These are phyloP conservation scores for Platysteira castanea DNA, from an alignment of 2,113 vertebrate genomes.

Conservation along the genomic window DNA sequence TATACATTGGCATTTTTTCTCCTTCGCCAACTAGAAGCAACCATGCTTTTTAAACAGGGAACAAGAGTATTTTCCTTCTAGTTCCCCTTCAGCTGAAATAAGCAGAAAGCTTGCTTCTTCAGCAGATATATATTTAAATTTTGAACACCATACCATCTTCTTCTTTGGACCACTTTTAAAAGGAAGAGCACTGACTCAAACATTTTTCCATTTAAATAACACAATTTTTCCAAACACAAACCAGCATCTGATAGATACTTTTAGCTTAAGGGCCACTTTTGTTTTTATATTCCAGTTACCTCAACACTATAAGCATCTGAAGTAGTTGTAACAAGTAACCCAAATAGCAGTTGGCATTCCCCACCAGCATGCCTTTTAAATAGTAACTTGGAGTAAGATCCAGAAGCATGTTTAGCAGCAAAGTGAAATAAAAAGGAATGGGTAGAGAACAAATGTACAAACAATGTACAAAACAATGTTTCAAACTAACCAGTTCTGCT, in stretches of 20 bases:
- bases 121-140: neutral
- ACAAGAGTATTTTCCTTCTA: neutral
- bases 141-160: neutral
- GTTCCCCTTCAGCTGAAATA: neutral
- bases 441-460: neutral
- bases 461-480: rapidly evolving
- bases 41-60: neutral
- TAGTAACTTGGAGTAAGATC: neutral
- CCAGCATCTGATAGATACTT: neutral
- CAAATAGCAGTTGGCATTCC: neutral
- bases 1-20: neutral
- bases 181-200: neutral
- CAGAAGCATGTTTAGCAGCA: neutral
- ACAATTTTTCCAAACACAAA: neutral
- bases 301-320: neutral
- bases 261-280: neutral
- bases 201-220: neutral
- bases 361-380: neutral
- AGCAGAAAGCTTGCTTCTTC: neutral
- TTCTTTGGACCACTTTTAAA: neutral
- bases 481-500: neutral
- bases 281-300: neutral
- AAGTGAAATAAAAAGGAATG: neutral
- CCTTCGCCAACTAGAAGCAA: neutral
- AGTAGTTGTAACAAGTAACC: neutral